Evolutionary conservation across 2,888 invertebrate genomes (phyloP).

Genomic region (Rambutsinella grinnellia): DNA sequence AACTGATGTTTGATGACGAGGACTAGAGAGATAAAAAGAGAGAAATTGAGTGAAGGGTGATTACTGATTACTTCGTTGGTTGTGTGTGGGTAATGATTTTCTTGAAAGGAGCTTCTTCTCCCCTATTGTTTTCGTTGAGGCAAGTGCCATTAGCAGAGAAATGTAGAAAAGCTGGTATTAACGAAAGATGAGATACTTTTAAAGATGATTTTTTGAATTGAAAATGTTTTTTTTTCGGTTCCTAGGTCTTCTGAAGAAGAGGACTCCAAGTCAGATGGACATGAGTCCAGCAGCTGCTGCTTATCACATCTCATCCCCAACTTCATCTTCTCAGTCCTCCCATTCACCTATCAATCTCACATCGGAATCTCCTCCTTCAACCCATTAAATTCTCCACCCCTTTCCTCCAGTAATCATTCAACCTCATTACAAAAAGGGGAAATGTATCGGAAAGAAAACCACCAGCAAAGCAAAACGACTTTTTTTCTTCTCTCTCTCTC

Average conservation of each 20-base stretch:
- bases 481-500: background rate
- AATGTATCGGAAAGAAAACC: slow-evolving; percentile 14
- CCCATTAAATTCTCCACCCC: slow-evolving; percentile 64
- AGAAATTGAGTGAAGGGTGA: too few relatives aligned
- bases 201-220: too few relatives aligned
- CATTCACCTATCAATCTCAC: slow-evolving; percentile 67
- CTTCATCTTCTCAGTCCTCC: slow-evolving; percentile 66
- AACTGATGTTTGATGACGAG: too few relatives aligned
- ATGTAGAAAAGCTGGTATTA: too few relatives aligned
- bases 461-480: slow-evolving; percentile 26
- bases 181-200: too few relatives aligned
- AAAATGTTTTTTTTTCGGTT: too few relatives aligned
- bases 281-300: slow-evolving; percentile 65
- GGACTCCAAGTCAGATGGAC: slow-evolving; percentile 66
- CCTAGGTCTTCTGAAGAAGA: slow-evolving; percentile 88
- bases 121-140: too few relatives aligned
- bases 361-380: slow-evolving; percentile 67
- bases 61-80: too few relatives aligned
- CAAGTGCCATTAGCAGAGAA: too few relatives aligned
- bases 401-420: slow-evolving; percentile 46
- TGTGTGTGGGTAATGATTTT: too few relatives aligned
- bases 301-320: slow-evolving; percentile 66
- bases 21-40: too few relatives aligned
- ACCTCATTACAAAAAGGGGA: background rate
- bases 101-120: too few relatives aligned